Conservation (phyloP, 2,113 vertebrate species). For the Muntiacus reevesi region DNA sequence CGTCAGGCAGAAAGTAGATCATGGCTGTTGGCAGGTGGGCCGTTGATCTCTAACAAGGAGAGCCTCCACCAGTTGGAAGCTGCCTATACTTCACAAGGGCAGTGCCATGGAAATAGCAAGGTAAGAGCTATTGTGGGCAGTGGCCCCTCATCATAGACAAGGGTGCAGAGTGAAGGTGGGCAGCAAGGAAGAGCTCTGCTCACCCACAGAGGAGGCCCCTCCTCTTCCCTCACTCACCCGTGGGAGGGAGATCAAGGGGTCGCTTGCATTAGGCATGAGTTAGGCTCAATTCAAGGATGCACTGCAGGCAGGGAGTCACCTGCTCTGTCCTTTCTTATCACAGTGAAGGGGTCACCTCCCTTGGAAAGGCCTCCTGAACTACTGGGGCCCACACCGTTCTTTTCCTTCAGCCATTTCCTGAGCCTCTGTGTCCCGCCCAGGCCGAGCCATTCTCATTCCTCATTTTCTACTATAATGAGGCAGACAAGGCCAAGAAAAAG, state of each 20-base stretch:
- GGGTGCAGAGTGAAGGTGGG: neutral
- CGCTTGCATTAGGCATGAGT: neutral
- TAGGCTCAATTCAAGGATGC: neutral
- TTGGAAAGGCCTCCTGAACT: neutral
- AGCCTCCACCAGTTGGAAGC: neutral
- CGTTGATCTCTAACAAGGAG: neutral
- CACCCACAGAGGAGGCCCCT: accelerated
- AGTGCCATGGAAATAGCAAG: neutral
- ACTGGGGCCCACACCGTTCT: neutral
- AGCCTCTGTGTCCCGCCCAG: neutral
- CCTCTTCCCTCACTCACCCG: neutral
- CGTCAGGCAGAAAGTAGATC: neutral
- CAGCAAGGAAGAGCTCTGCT: neutral
- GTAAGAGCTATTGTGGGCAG: neutral
- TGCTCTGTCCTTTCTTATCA: neutral
- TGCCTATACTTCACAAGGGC: neutral
- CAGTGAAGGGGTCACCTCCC: neutral
- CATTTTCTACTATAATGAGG: neutral
- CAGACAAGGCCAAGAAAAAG: neutral
- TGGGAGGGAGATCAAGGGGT: neutral
- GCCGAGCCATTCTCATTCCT: neutral
- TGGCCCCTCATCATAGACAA: neutral
- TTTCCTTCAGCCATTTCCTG: neutral
- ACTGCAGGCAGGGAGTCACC: neutral
- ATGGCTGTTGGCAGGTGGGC: neutral